phyloP scores from a whole-genome alignment of 2,113 vertebrate genomes.

The Oncorhynchus tshawytscha region DNA sequence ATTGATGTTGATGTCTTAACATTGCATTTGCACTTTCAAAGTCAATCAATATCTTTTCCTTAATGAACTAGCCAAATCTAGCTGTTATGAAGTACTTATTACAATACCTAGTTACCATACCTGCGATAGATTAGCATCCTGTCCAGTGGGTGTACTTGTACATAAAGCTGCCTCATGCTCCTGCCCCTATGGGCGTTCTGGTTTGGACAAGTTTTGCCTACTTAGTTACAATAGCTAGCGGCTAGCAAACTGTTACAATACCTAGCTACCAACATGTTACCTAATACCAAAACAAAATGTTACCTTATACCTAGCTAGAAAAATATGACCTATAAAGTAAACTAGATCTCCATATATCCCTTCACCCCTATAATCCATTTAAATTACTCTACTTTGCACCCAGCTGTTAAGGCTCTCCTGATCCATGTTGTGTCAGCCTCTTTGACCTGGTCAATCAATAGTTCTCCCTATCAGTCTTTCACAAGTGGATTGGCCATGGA shows the following conservation, averaged over 20 bases:
- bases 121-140: no score
- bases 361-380: neutral
- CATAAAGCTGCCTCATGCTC: no score
- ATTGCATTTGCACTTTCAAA: neutral
- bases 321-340: neutral
- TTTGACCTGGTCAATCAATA: slow-evolving; percentile 61
- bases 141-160: no score
- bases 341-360: neutral
- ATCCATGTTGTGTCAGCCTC: slow-evolving; percentile 31
- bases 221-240: no score
- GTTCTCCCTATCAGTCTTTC: slow-evolving; percentile 37
- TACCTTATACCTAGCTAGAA: neutral
- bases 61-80: no score
- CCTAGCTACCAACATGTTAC: no score
- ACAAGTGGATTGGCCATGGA: slow-evolving; percentile 46
- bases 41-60: no score
- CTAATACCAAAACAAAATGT: neutral
- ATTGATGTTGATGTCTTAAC: neutral
- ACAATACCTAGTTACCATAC: no score
- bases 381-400: slow-evolving; percentile 22
- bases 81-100: no score
- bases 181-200: no score
- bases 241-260: no score
- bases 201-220: no score
- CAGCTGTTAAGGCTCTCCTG: slow-evolving; percentile 20